A percentile compares a stretch with the other conserved stretches of the same genome.
Evolutionary conservation across 1,140 invertebrate genomes (phyloP).

Genomic region (Drosophila subobscura): DNA sequence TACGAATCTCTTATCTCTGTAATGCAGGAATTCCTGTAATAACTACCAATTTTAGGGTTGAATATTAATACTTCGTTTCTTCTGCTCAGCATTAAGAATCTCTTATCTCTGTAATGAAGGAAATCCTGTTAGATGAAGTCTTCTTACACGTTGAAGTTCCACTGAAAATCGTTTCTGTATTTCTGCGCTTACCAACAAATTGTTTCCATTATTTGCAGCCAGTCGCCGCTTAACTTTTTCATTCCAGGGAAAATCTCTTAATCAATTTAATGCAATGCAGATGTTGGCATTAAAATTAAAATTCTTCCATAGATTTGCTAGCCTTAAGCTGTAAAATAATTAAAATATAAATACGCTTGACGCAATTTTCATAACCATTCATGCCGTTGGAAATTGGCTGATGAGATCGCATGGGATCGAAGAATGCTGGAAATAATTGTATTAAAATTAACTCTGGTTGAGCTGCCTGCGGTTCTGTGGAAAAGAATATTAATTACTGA

Average conservation of each 20-base stretch:
- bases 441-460: slow-evolving; percentile 60
- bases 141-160: too few relatives aligned
- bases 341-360: slow-evolving; percentile 58
- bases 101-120: too few relatives aligned
- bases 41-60: too few relatives aligned
- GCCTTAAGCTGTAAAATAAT: slow-evolving; percentile 64
- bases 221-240: slow-evolving; percentile 1
- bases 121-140: too few relatives aligned
- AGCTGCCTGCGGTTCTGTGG: slow-evolving; percentile 19
- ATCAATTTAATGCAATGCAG: slow-evolving; percentile 31
- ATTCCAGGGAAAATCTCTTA: slow-evolving; percentile 20
- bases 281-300: slow-evolving; percentile 31
- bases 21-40: too few relatives aligned
- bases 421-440: slow-evolving; percentile 38
- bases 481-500: slow-evolving; percentile 45
- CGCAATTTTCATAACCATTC: slow-evolving; percentile 36
- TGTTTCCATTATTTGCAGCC: slow-evolving; percentile 1
- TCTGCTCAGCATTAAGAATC: too few relatives aligned
- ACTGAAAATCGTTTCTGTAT: background rate
- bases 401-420: slow-evolving; percentile 12
- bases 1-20: too few relatives aligned
- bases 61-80: too few relatives aligned
- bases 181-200: background rate
- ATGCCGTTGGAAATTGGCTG: slow-evolving; percentile 29
- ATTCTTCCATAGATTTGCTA: slow-evolving; percentile 28